Evolutionary conservation across 92 coral and sea anemone species (phyloP).

Genomic region (Montipora capitata): DNA sequence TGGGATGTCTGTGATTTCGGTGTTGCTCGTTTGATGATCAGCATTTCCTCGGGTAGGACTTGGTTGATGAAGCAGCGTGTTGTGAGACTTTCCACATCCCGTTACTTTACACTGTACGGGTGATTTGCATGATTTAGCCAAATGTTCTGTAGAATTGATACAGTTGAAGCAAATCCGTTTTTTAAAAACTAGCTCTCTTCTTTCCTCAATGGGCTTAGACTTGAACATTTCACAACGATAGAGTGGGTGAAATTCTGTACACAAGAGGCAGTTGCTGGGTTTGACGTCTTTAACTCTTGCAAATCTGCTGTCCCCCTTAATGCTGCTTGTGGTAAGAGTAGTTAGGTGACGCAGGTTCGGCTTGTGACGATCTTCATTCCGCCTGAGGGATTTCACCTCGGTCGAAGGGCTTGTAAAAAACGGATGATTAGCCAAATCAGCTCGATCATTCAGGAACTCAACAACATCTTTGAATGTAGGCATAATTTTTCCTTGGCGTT

Average conservation of each 20-base stretch:
- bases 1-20: background rate
- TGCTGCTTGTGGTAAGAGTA: background rate
- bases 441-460: conserved; percentile 71
- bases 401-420: conserved; percentile 57
- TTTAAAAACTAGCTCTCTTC: conserved; percentile 42
- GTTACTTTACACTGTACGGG: conserved; percentile 35
- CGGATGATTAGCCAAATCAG: conserved; percentile 76
- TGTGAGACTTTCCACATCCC: conserved; percentile 62
- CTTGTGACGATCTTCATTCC: background rate
- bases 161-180: conserved; percentile 61
- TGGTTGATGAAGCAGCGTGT: conserved; percentile 46
- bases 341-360: background rate
- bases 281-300: too few species aligned
- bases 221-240: conserved; percentile 62
- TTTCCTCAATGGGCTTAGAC: conserved; percentile 39
- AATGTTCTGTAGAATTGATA: conserved; percentile 64
- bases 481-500: conserved; percentile 64
- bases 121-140: conserved; percentile 56
- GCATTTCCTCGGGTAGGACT: background rate
- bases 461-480: conserved; percentile 71
- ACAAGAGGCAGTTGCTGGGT: too few species aligned
- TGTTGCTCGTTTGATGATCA: conserved; percentile 23
- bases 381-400: background rate
- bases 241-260: too few species aligned
- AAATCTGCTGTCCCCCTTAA: too few species aligned